These are phyloP conservation scores for Cyclophora punctaria DNA, from an alignment of 2,888 invertebrate species.

Conservation along the genomic window DNA sequence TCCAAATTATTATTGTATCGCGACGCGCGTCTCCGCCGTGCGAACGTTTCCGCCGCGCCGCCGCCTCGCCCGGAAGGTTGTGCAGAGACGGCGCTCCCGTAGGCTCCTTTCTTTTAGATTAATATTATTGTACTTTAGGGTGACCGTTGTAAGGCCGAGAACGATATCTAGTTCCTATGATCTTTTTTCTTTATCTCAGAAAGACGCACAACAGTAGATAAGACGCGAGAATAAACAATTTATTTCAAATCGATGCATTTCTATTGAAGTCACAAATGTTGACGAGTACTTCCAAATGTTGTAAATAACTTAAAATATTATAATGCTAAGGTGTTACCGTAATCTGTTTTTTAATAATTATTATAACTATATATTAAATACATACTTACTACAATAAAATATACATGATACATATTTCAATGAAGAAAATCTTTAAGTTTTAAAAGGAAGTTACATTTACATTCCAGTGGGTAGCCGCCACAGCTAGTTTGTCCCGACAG, in stretches of 20 bases:
- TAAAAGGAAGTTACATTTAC: constrained; percentile 11
- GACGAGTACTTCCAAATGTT: constrained; percentile 27
- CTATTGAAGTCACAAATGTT: no score
- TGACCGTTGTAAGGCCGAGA: constrained; percentile 14
- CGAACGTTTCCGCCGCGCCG: constrained; percentile 42
- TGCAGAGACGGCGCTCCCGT: constrained; percentile 34
- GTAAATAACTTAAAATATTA: constrained; percentile 26
- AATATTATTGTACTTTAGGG: constrained; percentile 13
- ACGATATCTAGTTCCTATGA: constrained; percentile 41
- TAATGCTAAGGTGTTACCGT: not conserved
- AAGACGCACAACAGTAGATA: constrained; percentile 39
- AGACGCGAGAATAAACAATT: constrained; percentile 11
- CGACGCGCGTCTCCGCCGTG: constrained; percentile 27
- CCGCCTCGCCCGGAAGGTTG: constrained; percentile 56
- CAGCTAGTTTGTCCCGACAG: constrained; percentile 5
- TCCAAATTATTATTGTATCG: constrained; percentile 66
- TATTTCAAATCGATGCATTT: constrained; percentile 16
- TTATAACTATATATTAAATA: not conserved
- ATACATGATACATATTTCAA: not conserved
- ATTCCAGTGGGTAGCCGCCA: constrained; percentile 15
- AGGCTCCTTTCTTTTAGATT: constrained; percentile 23
- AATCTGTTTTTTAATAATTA: not conserved
- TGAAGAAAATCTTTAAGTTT: no score
- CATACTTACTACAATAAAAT: no score
- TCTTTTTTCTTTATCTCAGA: constrained; percentile 29